Evolutionary conservation across 2,113 vertebrate genomes (phyloP).

Genomic region (Cnemophilus loriae): DNA sequence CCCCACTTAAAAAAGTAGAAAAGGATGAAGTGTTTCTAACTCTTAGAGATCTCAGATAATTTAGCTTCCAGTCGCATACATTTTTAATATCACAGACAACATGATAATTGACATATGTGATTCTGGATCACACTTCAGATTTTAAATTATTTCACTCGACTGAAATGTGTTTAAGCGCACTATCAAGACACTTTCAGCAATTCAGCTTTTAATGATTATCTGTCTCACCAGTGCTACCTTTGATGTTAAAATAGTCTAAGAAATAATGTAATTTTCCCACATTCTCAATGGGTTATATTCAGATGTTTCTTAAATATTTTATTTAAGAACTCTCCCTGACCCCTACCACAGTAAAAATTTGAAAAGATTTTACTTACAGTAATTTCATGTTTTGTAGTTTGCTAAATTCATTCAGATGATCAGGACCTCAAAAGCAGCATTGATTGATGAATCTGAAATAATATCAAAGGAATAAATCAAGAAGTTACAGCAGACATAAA

Average conservation of each 20-base stretch:
- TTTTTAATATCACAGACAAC: constrained; percentile 69
- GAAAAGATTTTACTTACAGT: constrained; percentile 66
- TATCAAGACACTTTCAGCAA: constrained; percentile 65
- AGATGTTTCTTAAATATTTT: constrained; percentile 75
- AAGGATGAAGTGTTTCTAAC: constrained; percentile 19
- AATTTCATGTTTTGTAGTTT: constrained; percentile 65
- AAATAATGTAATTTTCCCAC: constrained; percentile 68
- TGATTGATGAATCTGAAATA: constrained; percentile 61
- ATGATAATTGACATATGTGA: constrained; percentile 69
- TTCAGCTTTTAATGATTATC: constrained; percentile 71
- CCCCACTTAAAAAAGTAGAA: not conserved
- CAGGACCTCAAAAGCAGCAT: constrained; percentile 35
- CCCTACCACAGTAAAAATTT: constrained; percentile 59
- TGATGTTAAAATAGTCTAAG: constrained; percentile 70
- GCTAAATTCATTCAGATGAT: constrained; percentile 57
- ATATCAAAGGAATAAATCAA: constrained; percentile 67
- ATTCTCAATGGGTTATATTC: constrained; percentile 64
- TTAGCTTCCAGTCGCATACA: constrained; percentile 59
- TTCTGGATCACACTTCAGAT: constrained; percentile 69
- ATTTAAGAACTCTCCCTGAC: constrained; percentile 71
- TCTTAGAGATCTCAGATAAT: constrained; percentile 56
- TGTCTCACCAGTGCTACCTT: constrained; percentile 61
- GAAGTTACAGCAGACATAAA: constrained; percentile 45
- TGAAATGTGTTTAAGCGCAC: constrained; percentile 69
- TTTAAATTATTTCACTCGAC: constrained; percentile 68